These are phyloP conservation scores for Ctenoplectra terminalis DNA, from an alignment of 1,140 invertebrate species.

Conservation along the genomic window DNA sequence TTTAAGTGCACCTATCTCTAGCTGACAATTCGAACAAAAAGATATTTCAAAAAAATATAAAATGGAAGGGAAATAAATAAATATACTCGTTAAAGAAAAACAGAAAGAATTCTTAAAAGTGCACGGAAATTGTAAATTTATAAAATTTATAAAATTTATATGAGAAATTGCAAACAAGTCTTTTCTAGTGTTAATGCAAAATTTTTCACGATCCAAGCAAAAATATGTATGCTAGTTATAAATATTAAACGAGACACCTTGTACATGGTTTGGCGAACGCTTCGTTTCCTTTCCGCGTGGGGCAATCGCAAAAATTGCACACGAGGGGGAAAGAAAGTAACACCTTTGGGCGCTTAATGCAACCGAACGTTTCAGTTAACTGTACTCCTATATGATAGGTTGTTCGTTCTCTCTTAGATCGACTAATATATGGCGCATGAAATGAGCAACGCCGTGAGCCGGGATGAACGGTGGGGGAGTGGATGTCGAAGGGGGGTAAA, in stretches of 20 bases:
- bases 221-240: too few species aligned
- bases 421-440: slow-evolving; percentile 52
- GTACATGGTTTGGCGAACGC: not conserved
- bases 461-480: slow-evolving; percentile 48
- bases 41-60: too few species aligned
- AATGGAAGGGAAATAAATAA: too few species aligned
- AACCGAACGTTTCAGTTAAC: slow-evolving; percentile 40
- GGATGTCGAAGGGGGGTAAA: slow-evolving; percentile 61
- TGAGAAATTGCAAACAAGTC: too few species aligned
- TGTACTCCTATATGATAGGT: slow-evolving; percentile 46
- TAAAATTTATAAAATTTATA: too few species aligned
- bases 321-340: slow-evolving; percentile 21
- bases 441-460: slow-evolving; percentile 48
- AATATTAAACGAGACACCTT: not conserved
- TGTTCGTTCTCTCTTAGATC: slow-evolving; percentile 53
- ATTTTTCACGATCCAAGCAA: too few species aligned
- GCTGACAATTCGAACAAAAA: too few species aligned
- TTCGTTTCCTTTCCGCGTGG: not conserved
- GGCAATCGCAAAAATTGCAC: slow-evolving; percentile 5
- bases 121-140: too few species aligned
- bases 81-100: too few species aligned
- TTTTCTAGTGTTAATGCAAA: too few species aligned
- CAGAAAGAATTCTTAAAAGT: too few species aligned
- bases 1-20: too few species aligned
- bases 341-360: slow-evolving; percentile 39